Conservation (phyloP, 2,797 vertebrate species). For the Falco peregrinus region DNA sequence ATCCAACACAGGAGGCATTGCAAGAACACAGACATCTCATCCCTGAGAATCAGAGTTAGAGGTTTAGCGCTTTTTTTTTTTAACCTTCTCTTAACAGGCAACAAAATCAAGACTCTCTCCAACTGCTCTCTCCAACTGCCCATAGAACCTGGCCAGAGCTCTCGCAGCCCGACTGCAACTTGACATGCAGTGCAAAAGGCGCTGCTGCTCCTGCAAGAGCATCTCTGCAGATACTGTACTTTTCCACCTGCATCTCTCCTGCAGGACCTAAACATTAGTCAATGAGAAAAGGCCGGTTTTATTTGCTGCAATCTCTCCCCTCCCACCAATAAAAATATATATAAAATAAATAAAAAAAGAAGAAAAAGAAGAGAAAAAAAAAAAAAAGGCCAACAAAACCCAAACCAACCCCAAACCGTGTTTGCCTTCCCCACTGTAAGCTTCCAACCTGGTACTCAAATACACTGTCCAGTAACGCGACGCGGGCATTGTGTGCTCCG, state of each 20-base stretch:
- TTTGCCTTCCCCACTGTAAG: conserved; percentile 42
- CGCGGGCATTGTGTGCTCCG: not conserved
- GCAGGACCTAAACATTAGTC: conserved; percentile 21
- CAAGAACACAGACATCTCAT: conserved; percentile 58
- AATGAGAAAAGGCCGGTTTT: conserved; percentile 42
- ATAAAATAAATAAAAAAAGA: too few relatives aligned
- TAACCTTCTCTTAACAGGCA: conserved; percentile 45
- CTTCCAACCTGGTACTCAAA: conserved; percentile 13
- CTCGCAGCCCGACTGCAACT: conserved; percentile 39
- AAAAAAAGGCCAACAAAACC: not conserved
- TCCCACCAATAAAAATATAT: not conserved
- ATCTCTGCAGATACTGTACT: not conserved
- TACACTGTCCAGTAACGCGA: not conserved
- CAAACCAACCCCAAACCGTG: not conserved
- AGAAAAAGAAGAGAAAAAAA: accelerated
- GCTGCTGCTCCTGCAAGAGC: not conserved
- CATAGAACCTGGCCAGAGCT: conserved; percentile 34
- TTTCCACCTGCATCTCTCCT: conserved; percentile 50
- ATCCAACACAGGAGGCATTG: not conserved
- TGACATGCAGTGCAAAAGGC: conserved; percentile 62
- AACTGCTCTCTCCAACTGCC: conserved; percentile 61
- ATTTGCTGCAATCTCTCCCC: conserved; percentile 31
- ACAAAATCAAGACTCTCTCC: conserved; percentile 51
- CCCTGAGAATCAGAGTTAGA: conserved; percentile 76
- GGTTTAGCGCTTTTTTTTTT: conserved; percentile 18